Base-by-base conservation (phyloP, 2,888 invertebrate genomes). In the Rosalia funebris region DNA sequence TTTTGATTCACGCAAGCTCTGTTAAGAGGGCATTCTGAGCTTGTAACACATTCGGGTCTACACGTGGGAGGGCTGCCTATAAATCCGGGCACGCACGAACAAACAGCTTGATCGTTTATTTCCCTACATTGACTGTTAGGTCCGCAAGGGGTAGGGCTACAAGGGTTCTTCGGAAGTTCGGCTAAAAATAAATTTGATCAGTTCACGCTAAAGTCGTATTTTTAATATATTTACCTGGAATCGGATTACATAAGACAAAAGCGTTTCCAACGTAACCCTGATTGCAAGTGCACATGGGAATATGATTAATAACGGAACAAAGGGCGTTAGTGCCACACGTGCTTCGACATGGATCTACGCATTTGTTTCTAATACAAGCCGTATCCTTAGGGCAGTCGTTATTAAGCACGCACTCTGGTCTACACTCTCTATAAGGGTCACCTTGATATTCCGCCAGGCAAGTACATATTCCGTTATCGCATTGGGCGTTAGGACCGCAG, bases 121-220 rank as follows among this genome's bases (percentile, higher is more conserved):
- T 88, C 89, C 70, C 88, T 87, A 75, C 94, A 94, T 71, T 89
- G 84, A 65, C 93, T 92, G 75, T 93, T 92, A 3, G 92, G 88
- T 32, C 94, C 94, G 76, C 94, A 95, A 0, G 89, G 90, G 14
- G 86, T 87, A 44, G 88, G 87, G 76, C 86, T 84, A 72, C 91
- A 91, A 17, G 87, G 79, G 60, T 80, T 76, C 47, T 56, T 64
- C 14, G 76, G 75, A 36, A 65, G 25, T 42, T 53, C 53, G 7
- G 16, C 53, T 53, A 19, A 20, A 53, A 53, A 31, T 2, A 53
- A 53, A 31, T 2, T 2, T 34, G 9, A 25, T 25, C 25, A 25
- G 9, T 5, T 25, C 25, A 34, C 2, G 34, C 10, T n/a, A 34
- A 34, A 34, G 25, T 25, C 7, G 11, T n/a, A 34, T 34, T 5